These are phyloP conservation scores for Oreochromis aureus DNA, from an alignment of 2,113 vertebrate genomes.

Conservation along the genomic window DNA sequence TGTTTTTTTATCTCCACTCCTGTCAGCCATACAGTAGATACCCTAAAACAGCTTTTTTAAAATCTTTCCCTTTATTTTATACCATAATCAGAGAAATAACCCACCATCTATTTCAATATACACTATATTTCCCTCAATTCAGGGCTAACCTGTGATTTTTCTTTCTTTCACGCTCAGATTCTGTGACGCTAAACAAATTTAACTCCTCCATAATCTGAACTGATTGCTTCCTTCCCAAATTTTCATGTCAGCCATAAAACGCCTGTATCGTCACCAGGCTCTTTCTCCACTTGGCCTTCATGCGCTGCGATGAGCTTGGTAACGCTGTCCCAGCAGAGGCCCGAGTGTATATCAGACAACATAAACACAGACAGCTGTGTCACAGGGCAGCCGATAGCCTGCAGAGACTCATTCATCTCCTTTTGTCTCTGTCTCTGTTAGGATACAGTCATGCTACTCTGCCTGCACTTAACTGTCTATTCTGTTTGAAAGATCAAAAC, in stretches of 20 bases:
- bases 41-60: not conserved
- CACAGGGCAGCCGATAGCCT: conserved; percentile 56
- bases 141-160: not conserved
- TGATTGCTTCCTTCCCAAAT: not conserved
- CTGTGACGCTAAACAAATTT: not conserved
- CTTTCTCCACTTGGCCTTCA: conserved; percentile 7
- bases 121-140: not conserved
- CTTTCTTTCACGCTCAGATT: not conserved
- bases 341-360: conserved; percentile 46
- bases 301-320: not conserved
- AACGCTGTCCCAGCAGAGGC: conserved; percentile 12
- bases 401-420: conserved; percentile 53
- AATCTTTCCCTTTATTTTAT: not conserved
- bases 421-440: conserved; percentile 43
- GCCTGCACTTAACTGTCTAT: conserved; percentile 16
- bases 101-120: not conserved
- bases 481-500: conserved; percentile 52
- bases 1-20: not conserved
- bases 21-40: not conserved
- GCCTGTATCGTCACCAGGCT: not conserved
- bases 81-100: not conserved
- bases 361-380: conserved; percentile 52
- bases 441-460: not conserved
- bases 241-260: not conserved
- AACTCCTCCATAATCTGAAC: not conserved